A percentile compares a stretch with the other conserved stretches of the same genome.
phyloP scores from a whole-genome alignment of 2,113 vertebrate genomes.

The Chloroceryle aenea region DNA sequence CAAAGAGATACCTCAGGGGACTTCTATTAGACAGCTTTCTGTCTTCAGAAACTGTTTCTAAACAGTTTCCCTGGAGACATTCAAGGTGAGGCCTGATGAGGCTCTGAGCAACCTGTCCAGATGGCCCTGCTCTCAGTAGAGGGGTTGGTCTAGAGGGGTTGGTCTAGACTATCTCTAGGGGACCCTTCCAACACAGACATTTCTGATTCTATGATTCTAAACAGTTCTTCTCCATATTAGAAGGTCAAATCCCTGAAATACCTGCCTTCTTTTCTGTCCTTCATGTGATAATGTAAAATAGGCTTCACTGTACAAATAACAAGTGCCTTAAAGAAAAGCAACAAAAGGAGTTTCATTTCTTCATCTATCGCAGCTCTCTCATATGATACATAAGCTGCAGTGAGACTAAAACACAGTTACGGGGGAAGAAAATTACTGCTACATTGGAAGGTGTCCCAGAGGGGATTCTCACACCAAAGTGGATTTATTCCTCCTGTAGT shows the following conservation, averaged over 20 bases:
- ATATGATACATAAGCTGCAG: neutral
- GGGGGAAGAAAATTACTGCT: neutral
- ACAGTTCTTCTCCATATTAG: neutral
- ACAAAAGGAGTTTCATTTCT: neutral
- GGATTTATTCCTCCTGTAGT: neutral
- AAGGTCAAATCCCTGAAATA: neutral
- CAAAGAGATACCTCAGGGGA: neutral
- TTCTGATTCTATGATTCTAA: neutral
- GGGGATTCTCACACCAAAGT: neutral
- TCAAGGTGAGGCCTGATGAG: too few relatives aligned
- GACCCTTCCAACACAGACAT: too few relatives aligned
- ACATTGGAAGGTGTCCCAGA: neutral
- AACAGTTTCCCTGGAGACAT: neutral
- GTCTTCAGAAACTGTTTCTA: neutral
- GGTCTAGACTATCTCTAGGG: too few relatives aligned
- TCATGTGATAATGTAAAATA: neutral
- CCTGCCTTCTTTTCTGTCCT: neutral
- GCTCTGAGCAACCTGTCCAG: too few relatives aligned
- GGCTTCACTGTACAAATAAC: rapidly evolving
- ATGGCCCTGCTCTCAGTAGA: too few relatives aligned
- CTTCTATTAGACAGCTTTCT: neutral
- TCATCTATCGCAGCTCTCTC: neutral
- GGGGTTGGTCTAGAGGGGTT: too few relatives aligned
- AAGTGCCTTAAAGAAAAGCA: neutral
- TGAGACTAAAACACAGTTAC: neutral